Evolutionary conservation across 2,797 vertebrate genomes (phyloP), one percentile per base, ranked within the genome.

Genomic region (Discoglossus pictus): DNA sequence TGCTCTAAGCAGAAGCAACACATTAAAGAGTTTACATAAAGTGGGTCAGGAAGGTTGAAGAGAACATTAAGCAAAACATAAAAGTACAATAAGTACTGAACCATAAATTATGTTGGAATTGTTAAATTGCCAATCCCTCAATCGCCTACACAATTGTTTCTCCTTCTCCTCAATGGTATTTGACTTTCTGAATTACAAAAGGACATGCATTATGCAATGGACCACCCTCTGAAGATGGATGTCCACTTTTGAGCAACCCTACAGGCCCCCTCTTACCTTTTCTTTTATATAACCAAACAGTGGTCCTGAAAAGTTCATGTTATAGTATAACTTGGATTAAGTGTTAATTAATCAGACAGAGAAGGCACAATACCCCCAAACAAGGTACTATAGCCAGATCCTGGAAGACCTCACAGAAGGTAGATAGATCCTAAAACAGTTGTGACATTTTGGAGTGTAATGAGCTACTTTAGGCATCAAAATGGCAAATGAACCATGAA

Each of bases 1-100:
- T 59, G 46, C 36, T 20, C 6, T 27, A 68, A 55, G 52, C 18
- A 38, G 18, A 20, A 59, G 55, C 55, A n/a, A n/a, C n/a, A 60
- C 38, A 60, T 43, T 46, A 42, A 58, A 42, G 43, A n/a, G 67
- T 73, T 25, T 65, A 1, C 13, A 0, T 39, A 23, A 12, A 11
- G 13, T 0, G 1, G 7, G 67, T 64, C 65, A 17, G 4, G 46
- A 59, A 58, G 73, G 16, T 17, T 53, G 15, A 50, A 18, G 46
- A 2, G 58, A 12, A 25, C 13, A 15, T 36, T 46, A 11, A 20
- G 8, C n/a, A 62, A 24, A 39, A 2, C 51, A 17, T 47, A 3
- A n/a, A 60, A 12, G 60, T 61, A 25, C 17, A 61, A n/a, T 38
- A 35, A 43, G 52, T 61, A 15, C 2, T 24, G 39, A 60, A 63